Percentiles rank a stretch among this genome's conserved stretches.
phyloP scores from a whole-genome alignment of 2,113 vertebrate genomes.

The Ailuropoda melanoleuca region DNA sequence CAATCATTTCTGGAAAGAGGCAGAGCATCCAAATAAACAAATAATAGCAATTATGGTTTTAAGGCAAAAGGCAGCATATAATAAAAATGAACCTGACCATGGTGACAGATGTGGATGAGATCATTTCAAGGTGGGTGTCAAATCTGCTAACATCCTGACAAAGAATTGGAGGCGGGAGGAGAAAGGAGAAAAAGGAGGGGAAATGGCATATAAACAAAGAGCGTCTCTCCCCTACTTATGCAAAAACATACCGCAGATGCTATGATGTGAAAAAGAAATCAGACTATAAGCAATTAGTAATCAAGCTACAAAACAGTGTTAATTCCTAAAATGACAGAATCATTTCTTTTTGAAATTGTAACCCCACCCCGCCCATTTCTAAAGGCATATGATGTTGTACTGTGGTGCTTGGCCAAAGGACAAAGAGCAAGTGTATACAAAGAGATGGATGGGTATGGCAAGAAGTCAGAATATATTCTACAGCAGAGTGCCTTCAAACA shows the following conservation, averaged over 20 bases:
- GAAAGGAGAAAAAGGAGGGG: background rate
- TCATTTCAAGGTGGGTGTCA: conserved; percentile 5
- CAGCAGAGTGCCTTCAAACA: conserved; percentile 39
- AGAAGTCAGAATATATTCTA: conserved; percentile 32
- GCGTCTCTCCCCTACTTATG: background rate
- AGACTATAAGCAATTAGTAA: conserved; percentile 48
- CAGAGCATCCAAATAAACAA: conserved; percentile 38
- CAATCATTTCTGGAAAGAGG: conserved; percentile 39
- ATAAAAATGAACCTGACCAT: conserved; percentile 37
- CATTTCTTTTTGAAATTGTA: conserved; percentile 45
- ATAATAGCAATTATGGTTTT: conserved; percentile 3
- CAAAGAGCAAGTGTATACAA: conserved; percentile 36
- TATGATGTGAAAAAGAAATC: conserved; percentile 34
- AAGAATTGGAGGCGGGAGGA: background rate
- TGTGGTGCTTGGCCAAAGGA: conserved; percentile 35
- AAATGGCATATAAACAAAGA: conserved; percentile 9
- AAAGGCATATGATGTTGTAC: conserved; percentile 18
- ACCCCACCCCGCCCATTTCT: background rate
- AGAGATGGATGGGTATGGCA: conserved; percentile 24
- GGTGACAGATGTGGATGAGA: background rate
- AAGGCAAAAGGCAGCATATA: conserved; percentile 32
- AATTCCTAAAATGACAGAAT: conserved; percentile 37
- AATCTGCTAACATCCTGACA: background rate
- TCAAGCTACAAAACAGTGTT: background rate
- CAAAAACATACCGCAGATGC: conserved; percentile 21